Evolutionary conservation across 2,888 invertebrate genomes (phyloP).

Genomic region (Hartigia nigra): DNA sequence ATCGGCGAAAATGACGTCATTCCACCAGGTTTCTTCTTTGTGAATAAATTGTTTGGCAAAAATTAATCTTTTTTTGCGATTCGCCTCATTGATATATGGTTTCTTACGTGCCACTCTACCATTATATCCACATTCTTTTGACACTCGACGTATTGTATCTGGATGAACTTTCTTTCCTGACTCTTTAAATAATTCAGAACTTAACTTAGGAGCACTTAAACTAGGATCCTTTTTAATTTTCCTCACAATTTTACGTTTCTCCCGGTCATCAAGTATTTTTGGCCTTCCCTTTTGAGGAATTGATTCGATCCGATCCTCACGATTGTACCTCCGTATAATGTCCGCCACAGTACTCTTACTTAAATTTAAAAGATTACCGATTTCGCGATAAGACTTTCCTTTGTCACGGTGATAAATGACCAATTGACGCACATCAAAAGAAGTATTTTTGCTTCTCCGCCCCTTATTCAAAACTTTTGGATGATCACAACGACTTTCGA

Average conservation of each 20-base stretch:
- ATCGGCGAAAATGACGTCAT: constrained; percentile 19
- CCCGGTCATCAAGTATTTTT: neutral
- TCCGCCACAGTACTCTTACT: too few species aligned
- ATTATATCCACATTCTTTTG: constrained; percentile 13
- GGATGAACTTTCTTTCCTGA: constrained; percentile 12
- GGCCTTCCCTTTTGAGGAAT: neutral
- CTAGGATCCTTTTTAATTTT: neutral
- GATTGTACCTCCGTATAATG: too few species aligned
- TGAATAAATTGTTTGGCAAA: constrained; percentile 17
- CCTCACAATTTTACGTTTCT: neutral
- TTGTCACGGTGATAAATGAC: too few species aligned
- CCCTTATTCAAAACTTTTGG: too few species aligned
- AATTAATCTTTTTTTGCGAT: constrained; percentile 13
- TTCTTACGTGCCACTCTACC: constrained; percentile 16
- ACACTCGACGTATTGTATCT: constrained; percentile 7
- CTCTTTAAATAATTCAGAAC: neutral
- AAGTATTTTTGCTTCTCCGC: too few species aligned
- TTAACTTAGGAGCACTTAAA: neutral
- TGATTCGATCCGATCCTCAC: too few species aligned
- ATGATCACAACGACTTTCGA: too few species aligned
- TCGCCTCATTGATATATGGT: constrained; percentile 8
- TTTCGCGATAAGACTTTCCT: too few species aligned
- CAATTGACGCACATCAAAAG: too few species aligned
- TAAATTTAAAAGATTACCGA: too few species aligned
- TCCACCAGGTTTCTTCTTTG: constrained; percentile 11